Percentiles rank a stretch among this genome's conserved stretches.
Conservation (phyloP, 2,888 invertebrate genomes). For the Rhogogaster chlorosoma region DNA sequence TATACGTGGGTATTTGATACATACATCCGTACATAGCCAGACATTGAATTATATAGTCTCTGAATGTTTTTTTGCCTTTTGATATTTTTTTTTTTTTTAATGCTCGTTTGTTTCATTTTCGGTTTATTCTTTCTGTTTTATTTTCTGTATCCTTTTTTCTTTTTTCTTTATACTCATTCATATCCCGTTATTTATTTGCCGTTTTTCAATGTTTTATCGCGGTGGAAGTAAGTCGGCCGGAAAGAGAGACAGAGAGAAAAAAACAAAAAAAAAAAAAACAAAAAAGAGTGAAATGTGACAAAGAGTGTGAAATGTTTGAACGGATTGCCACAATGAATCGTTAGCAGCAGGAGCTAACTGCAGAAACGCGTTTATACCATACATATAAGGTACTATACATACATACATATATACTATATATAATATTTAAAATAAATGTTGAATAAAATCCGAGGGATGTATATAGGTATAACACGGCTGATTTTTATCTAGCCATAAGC, state of each 20-base stretch:
- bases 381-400: too few species aligned
- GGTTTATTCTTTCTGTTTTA: not conserved
- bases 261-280: not conserved
- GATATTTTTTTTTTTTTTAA: not conserved
- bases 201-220: not conserved
- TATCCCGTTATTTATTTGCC: constrained; percentile 3
- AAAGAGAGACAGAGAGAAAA: not conserved
- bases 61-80: not conserved
- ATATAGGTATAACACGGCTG: not conserved
- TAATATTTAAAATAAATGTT: not conserved
- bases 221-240: not conserved
- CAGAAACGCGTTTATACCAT: not conserved
- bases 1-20: not conserved
- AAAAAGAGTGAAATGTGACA: not conserved
- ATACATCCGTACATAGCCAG: not conserved
- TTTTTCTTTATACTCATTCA: not conserved
- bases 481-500: not conserved
- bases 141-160: not conserved
- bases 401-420: not conserved
- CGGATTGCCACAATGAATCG: not conserved
- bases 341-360: not conserved
- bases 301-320: not conserved
- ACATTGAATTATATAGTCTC: not conserved
- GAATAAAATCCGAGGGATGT: not conserved
- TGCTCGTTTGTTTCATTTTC: not conserved